Conservation (phyloP, 2,888 invertebrate genomes). For the Phyto melanocephala region DNA sequence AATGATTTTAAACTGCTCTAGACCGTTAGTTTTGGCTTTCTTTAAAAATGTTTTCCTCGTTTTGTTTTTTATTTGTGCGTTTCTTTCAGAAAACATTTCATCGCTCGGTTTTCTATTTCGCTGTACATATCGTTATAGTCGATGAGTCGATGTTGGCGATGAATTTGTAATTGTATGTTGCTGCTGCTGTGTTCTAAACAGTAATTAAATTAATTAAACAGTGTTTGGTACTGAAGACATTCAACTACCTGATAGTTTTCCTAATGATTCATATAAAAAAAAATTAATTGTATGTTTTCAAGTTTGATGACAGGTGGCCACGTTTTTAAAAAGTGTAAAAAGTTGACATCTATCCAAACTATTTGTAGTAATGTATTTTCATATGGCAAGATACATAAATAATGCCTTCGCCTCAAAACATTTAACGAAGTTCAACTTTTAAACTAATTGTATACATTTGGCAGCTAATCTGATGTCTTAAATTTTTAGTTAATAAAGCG, state of each 20-base stretch:
- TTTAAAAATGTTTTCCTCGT: background rate
- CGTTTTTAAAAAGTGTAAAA: background rate
- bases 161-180: background rate
- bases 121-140: background rate
- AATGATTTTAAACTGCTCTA: conserved; percentile 17
- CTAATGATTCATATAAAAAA: conserved; percentile 8
- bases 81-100: too few relatives aligned
- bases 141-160: background rate
- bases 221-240: conserved; percentile 17
- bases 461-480: too few relatives aligned
- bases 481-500: too few relatives aligned
- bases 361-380: too few relatives aligned
- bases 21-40: conserved; percentile 29
- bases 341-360: background rate
- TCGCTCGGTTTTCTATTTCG: too few relatives aligned
- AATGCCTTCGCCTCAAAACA: too few relatives aligned
- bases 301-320: background rate
- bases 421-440: too few relatives aligned
- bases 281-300: background rate
- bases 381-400: too few relatives aligned
- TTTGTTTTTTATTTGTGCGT: background rate
- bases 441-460: too few relatives aligned
- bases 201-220: conserved; percentile 58
- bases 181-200: conserved; percentile 30
- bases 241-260: conserved; percentile 26